Base-by-base conservation (phyloP, 2,113 vertebrate species). In the Cynopterus brachyotis region DNA sequence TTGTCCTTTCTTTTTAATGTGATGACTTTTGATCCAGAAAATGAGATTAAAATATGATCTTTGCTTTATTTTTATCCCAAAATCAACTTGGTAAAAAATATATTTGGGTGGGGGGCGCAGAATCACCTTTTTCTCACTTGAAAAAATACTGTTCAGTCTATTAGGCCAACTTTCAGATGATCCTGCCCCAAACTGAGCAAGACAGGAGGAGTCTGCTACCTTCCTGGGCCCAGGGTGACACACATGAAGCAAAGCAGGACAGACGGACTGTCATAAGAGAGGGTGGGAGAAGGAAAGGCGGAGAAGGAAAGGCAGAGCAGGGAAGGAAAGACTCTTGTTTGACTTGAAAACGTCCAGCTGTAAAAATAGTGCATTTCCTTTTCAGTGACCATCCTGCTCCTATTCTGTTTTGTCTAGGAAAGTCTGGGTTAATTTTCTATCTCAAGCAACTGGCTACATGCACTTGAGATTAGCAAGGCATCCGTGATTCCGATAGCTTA, bases 41-140 rank as follows among this genome's bases (percentile, higher is more conserved):
- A 80, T 83, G n/a, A 66, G 2, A 75, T 70, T 47, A 32, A 95
- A 96, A 53, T 57, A 35, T 6, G 37, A 57, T 6, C 45, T 72
- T 95, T 91, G 8, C 78, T 55, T 91, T 86, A 45, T 53, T 2
- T 22, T 92, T 42, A 32, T 32, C 37, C 19, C 42, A 17, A 59
- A 28, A 30, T 53, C 60, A 62, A 64, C 57, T 42, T 66, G 22
- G 22, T 75, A 28, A 79, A 66, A 47, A 59, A n/a, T n/a, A n/a
- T n/a, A n/a, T n/a, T n/a, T n/a, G n/a, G n/a, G n/a, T n/a, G n/a
- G n/a, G n/a, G n/a, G n/a, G n/a, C n/a, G n/a, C n/a, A n/a, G n/a
- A n/a, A n/a, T n/a, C 1, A 28, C 16, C 35, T 67, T 91, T 45
- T 35, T 76, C 24, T 59, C 8, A 35, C 32, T 42, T 16, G 9